These are phyloP conservation scores for Petrocephalus sullivani DNA, from an alignment of 2,797 vertebrate genomes.

Conservation along the genomic window DNA sequence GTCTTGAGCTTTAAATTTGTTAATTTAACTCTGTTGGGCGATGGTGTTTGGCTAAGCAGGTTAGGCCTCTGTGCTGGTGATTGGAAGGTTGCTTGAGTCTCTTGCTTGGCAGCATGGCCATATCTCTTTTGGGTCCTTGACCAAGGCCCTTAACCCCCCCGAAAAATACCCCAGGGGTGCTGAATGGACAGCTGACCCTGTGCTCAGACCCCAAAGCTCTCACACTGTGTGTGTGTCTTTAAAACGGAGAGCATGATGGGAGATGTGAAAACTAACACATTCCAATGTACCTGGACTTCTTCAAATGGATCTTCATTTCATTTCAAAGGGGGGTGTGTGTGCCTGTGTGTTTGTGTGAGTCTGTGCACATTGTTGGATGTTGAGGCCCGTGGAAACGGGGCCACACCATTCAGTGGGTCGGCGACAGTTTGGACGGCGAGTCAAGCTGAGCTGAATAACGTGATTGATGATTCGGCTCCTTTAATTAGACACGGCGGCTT, in stretches of 20 bases:
- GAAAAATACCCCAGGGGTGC: neutral
- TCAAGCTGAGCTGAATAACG: constrained; percentile 22
- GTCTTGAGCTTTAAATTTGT: neutral
- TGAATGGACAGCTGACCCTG: neutral
- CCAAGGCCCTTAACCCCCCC: neutral
- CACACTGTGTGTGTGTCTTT: neutral
- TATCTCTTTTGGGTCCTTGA: neutral
- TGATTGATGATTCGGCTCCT: constrained; percentile 49
- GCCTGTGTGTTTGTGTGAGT: neutral
- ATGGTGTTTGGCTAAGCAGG: neutral
- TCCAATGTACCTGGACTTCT: neutral
- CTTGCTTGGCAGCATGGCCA: neutral
- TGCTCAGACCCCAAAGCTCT: neutral
- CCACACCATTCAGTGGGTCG: neutral
- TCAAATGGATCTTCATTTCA: neutral
- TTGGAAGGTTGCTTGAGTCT: neutral
- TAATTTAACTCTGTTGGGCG: neutral
- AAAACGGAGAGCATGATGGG: neutral
- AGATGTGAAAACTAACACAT: neutral
- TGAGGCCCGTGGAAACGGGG: neutral
- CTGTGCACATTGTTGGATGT: neutral
- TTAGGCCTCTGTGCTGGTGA: neutral
- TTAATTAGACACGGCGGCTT: constrained; percentile 40
- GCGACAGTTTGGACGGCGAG: constrained; percentile 1
- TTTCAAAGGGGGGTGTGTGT: neutral